A percentile compares a stretch with the other conserved stretches of the same genome.
Evolutionary conservation across 2,797 vertebrate species (phyloP).

Genomic region (Mus minutoides): DNA sequence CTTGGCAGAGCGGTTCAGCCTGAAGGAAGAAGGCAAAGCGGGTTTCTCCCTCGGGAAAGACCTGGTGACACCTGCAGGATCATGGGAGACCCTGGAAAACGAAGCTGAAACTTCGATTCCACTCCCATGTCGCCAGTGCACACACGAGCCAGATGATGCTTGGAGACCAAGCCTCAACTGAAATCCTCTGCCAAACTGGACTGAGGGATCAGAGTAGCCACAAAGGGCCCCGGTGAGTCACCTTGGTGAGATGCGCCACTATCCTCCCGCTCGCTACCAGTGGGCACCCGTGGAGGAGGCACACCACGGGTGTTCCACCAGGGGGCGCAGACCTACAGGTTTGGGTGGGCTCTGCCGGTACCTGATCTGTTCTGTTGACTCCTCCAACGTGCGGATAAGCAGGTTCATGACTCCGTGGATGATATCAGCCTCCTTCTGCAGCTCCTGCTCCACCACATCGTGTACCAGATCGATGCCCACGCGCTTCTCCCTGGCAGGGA

Average conservation of each 20-base stretch:
- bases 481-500: slow-evolving; percentile 88
- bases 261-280: not conserved
- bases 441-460: slow-evolving; percentile 91
- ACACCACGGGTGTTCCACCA: not conserved
- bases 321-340: not conserved
- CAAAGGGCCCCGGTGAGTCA: not conserved
- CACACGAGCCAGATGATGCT: not conserved
- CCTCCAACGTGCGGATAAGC: slow-evolving; percentile 90
- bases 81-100: not conserved
- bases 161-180: not conserved
- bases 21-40: slow-evolving; percentile 76
- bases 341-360: slow-evolving; percentile 65
- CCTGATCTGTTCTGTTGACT: slow-evolving; percentile 94
- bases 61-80: not conserved
- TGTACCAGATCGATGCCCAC: slow-evolving; percentile 89
- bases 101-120: not conserved
- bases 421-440: slow-evolving; percentile 91
- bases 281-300: no score
- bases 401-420: slow-evolving; percentile 87
- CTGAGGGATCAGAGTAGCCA: not conserved
- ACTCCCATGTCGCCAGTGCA: fast-evolving
- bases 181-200: not conserved
- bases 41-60: not conserved
- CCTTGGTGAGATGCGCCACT: not conserved
- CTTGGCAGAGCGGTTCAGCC: slow-evolving; percentile 92